A percentile compares a stretch with the other conserved stretches of the same genome.
Evolutionary conservation across 2,797 vertebrate genomes (phyloP).

Genomic region (Danio jaintianensis): DNA sequence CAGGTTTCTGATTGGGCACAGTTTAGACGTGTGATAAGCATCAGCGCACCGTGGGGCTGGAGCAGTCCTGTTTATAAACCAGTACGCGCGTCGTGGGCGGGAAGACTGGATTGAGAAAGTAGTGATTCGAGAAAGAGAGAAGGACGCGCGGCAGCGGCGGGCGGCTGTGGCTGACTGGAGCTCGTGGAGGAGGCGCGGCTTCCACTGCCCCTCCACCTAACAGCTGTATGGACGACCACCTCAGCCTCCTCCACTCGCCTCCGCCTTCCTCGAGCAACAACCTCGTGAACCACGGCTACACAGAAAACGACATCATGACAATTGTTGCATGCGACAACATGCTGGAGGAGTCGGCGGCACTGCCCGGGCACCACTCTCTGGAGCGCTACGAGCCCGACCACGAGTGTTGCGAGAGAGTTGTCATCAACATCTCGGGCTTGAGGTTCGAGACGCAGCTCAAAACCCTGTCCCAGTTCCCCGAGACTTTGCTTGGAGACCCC

Average conservation of each 20-base stretch:
- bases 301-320: constrained; percentile 89
- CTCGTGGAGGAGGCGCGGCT: constrained; percentile 79
- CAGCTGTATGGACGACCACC: constrained; percentile 90
- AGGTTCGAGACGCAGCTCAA: constrained; percentile 98
- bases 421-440: constrained; percentile 97
- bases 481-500: constrained; percentile 95
- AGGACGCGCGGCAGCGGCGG: constrained; percentile 55
- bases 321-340: constrained; percentile 90
- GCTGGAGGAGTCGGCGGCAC: constrained; percentile 85
- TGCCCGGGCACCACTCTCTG: constrained; percentile 81
- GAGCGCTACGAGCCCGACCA: constrained; percentile 86
- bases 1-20: constrained; percentile 72
- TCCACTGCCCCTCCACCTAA: constrained; percentile 74
- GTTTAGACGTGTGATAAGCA: constrained; percentile 47
- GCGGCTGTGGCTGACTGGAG: constrained; percentile 74
- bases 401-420: constrained; percentile 96
- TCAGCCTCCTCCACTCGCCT: constrained; percentile 90
- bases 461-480: constrained; percentile 95
- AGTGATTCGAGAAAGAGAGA: constrained; percentile 63
- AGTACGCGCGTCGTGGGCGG: constrained; percentile 74
- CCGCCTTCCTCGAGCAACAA: constrained; percentile 81
- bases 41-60: constrained; percentile 75
- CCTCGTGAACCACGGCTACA: constrained; percentile 86
- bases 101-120: constrained; percentile 73
- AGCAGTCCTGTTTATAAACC: constrained; percentile 78